phyloP scores from a whole-genome alignment of 2,113 vertebrate species.

The Anolis carolinensis region DNA sequence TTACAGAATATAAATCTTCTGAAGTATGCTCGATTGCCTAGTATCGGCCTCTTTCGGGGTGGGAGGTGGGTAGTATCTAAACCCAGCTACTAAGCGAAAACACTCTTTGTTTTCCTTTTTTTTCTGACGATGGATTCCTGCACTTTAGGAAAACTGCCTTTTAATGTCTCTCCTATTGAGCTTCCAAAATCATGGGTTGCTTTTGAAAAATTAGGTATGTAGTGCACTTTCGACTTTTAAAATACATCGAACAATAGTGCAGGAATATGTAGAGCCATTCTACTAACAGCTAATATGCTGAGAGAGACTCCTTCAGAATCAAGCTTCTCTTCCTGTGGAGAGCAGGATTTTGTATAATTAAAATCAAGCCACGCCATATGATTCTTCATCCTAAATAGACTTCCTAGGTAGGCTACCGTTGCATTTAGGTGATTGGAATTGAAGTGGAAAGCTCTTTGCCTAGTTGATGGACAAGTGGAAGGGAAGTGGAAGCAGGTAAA shows the following conservation, averaged over 20 bases:
- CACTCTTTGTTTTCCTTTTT: no score
- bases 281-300: conserved; percentile 26
- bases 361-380: conserved; percentile 8
- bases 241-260: conserved; percentile 12
- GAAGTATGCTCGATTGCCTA: conserved; percentile 1
- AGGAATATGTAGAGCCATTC: conserved; percentile 28
- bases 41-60: background rate
- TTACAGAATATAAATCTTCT: conserved; percentile 15
- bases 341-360: background rate
- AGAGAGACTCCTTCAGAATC: conserved; percentile 35
- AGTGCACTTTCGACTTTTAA: conserved; percentile 22
- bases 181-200: conserved; percentile 15
- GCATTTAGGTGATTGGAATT: conserved; percentile 25
- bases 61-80: background rate
- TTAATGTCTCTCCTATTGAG: conserved; percentile 2
- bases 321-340: conserved; percentile 20
- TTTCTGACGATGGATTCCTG: background rate
- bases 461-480: background rate
- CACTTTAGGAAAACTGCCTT: conserved; percentile 6
- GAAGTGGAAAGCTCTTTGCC: conserved; percentile 28
- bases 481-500: background rate
- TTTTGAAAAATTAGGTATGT: conserved; percentile 24
- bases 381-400: conserved; percentile 29
- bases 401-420: background rate
- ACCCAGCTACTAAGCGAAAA: background rate